Evolutionary conservation across 2,113 vertebrate species (phyloP).

Genomic region (Zosterops japonicus): DNA sequence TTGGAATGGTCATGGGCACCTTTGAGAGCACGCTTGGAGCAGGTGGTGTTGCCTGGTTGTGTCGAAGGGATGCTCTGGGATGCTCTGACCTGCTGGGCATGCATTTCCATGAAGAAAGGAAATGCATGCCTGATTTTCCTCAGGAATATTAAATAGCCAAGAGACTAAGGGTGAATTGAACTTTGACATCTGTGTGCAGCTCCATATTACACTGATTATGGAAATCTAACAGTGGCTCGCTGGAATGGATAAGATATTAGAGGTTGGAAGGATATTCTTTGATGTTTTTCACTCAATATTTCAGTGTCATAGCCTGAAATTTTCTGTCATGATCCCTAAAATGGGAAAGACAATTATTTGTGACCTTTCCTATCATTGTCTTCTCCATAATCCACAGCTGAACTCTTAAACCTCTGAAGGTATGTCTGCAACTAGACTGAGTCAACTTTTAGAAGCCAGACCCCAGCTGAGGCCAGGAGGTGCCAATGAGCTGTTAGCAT

Average conservation of each 20-base stretch:
- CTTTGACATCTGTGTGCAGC: not conserved
- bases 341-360: not conserved
- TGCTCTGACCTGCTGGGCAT: not conserved
- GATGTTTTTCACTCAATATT: not conserved
- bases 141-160: not conserved
- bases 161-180: not conserved
- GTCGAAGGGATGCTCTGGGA: not conserved
- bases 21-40: not conserved
- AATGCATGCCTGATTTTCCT: not conserved
- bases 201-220: not conserved
- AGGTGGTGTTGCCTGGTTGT: not conserved
- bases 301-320: not conserved
- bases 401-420: not conserved
- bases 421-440: not conserved
- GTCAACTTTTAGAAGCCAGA: not conserved
- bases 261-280: not conserved
- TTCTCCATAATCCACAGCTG: not conserved
- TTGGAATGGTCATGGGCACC: not conserved
- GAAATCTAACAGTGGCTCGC: not conserved
- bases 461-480: not conserved
- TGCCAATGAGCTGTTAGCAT: not conserved
- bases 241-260: not conserved
- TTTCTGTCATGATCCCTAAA: not conserved
- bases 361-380: not conserved
- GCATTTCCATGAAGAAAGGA: not conserved